A percentile compares a stretch with the other conserved stretches of the same genome.
Evolutionary conservation across 1,140 invertebrate species (phyloP).

Genomic region (Orius insidiosus): DNA sequence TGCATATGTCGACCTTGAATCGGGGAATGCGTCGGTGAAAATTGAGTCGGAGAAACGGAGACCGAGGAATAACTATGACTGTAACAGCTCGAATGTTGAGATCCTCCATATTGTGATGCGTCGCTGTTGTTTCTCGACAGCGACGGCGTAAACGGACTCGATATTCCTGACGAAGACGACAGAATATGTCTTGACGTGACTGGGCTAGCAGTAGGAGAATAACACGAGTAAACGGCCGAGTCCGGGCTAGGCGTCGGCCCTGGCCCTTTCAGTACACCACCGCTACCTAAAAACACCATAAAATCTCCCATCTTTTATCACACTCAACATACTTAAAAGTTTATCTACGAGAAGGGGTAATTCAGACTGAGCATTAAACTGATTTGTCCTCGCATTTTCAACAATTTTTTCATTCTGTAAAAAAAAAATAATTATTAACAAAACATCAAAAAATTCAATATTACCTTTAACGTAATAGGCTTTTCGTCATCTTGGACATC

Average conservation of each 20-base stretch:
- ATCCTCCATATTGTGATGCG: slow-evolving; percentile 44
- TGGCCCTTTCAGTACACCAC: slow-evolving; percentile 15
- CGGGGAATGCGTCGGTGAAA: slow-evolving; percentile 67
- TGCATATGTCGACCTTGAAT: slow-evolving; percentile 36
- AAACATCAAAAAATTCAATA: not conserved
- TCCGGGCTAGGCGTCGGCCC: slow-evolving; percentile 57
- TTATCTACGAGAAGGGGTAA: slow-evolving; percentile 41
- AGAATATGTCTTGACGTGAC: slow-evolving; percentile 58
- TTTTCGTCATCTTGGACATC: slow-evolving; percentile 6
- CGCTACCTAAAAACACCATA: slow-evolving; percentile 9
- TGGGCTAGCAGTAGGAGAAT: slow-evolving; percentile 64
- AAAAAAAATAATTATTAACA: slow-evolving; percentile 3
- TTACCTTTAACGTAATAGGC: slow-evolving; percentile 8
- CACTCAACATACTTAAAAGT: slow-evolving; percentile 29
- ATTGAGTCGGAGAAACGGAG: slow-evolving; percentile 34
- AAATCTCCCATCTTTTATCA: not conserved
- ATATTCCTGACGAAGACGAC: slow-evolving; percentile 30
- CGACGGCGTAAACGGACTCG: slow-evolving; percentile 53
- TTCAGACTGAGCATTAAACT: slow-evolving; percentile 25
- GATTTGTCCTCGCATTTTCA: slow-evolving; percentile 21
- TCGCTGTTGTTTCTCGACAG: slow-evolving; percentile 78
- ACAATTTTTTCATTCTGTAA: slow-evolving; percentile 21
- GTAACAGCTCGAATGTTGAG: slow-evolving; percentile 53
- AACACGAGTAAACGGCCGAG: slow-evolving; percentile 73
- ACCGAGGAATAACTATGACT: slow-evolving; percentile 40